Conservation (phyloP, 2,888 invertebrate genomes). For the Syrista parreyssii region DNA sequence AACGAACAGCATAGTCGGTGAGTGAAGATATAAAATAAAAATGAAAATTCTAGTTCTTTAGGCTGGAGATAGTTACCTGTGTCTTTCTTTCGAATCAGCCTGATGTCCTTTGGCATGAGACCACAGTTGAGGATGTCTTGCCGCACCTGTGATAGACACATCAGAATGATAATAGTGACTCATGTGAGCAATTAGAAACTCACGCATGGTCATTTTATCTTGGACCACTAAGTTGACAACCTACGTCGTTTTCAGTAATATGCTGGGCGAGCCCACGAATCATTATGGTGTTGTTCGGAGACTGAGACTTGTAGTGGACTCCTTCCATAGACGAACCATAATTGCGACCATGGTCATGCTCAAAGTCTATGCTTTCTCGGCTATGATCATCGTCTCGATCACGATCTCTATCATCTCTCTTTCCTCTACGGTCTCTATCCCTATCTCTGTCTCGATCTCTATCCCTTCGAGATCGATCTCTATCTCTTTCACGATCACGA, state of each 20-base stretch:
- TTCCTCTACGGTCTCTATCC: conserved; percentile 50
- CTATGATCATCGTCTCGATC: conserved; percentile 62
- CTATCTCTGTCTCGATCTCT: conserved; percentile 47
- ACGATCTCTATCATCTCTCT: conserved; percentile 45
- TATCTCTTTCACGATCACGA: conserved; percentile 37
- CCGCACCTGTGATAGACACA: conserved; percentile 74
- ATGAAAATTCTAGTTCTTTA: conserved; percentile 3
- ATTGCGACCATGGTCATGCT: conserved; percentile 57
- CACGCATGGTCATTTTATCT: conserved; percentile 40
- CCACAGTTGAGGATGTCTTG: conserved; percentile 81
- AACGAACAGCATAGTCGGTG: neutral
- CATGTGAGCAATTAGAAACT: conserved; percentile 33
- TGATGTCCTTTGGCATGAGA: conserved; percentile 82
- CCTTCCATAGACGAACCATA: conserved; percentile 63
- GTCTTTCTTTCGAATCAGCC: conserved; percentile 84
- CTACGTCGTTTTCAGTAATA: conserved; percentile 82
- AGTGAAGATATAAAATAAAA: neutral
- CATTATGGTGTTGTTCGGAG: conserved; percentile 79
- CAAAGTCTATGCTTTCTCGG: conserved; percentile 59
- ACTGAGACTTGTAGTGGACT: conserved; percentile 70
- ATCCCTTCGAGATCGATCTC: conserved; percentile 41
- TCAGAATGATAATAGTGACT: conserved; percentile 46
- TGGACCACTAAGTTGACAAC: conserved; percentile 55
- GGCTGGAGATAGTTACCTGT: conserved; percentile 74
- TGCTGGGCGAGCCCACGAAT: conserved; percentile 80